Evolutionary conservation across 2,113 vertebrate species (phyloP), one percentile per base, ranked within the genome.

Genomic region (Hyperoodon ampullatus): DNA sequence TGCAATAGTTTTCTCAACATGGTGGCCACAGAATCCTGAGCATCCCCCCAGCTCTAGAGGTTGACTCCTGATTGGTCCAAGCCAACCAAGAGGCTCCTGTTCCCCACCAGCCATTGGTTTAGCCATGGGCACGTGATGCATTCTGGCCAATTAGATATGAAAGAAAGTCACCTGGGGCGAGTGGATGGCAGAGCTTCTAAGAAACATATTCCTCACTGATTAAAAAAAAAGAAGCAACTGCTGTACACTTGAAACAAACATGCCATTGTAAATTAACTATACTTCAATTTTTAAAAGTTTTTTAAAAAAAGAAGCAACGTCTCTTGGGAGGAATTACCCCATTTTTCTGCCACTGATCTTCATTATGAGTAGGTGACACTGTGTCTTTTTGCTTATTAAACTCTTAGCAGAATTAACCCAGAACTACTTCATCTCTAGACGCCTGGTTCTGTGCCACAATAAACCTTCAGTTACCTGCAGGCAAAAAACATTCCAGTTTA

Each of bases 281-380:
- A 19, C 55, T 55, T 58, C 55, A 58, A 21, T 16, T 39, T 39
- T 39, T 4, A 39, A 39, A 39, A 39, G 4, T 58, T 58, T 58
- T 58, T 58, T 8, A 2, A 12, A 30, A 63, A 77, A 77, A 23
- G 75, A 78, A 13, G 47, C 18, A 42, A 26, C 0, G 1, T 55
- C 19, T 74, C 21, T 16, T 0, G 24, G 39, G 35, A 13, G 58
- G 39, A 72, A n/a, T 39, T 15, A 11, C 9, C 18, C 12, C 6
- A 3, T 8, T n/a, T 42, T 68, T 61, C 39, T 53, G 65, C 24
- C 39, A 82, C 30, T 19, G 5, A 13, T 24, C 47, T 47, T 90
- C 66, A 4, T 28, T 8, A 3, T 12, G 6, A 2, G 3, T 6
- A 21, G 44, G 12, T 53, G 55, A 39, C 8, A 0, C 5, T 26